Conservation (phyloP, 2,113 vertebrate species). For the Otus sunia region DNA sequence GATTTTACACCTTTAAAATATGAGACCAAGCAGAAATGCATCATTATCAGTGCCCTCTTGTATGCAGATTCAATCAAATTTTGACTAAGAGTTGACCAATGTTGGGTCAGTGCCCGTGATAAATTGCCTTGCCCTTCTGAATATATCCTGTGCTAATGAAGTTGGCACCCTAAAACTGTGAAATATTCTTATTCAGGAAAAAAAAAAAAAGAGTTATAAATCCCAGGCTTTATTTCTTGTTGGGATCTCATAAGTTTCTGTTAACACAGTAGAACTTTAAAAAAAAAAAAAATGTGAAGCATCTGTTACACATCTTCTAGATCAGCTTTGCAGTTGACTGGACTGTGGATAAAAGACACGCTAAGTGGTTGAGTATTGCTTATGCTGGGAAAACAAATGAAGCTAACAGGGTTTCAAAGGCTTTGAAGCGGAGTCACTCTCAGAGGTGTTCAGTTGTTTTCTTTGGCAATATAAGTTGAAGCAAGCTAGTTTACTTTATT, state of each 20-base stretch:
- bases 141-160: neutral
- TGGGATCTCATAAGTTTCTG: neutral
- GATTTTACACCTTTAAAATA: neutral
- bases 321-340: slow-evolving; percentile 52
- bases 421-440: slow-evolving; percentile 47
- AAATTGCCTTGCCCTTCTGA: neutral
- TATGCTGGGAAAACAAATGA: slow-evolving; percentile 61
- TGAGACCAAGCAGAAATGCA: neutral
- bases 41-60: neutral
- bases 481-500: slow-evolving; percentile 56
- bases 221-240: neutral
- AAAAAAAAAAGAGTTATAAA: neutral
- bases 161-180: neutral
- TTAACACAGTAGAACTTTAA: neutral
- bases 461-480: slow-evolving; percentile 50
- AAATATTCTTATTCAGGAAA: neutral
- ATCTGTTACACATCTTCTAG: slow-evolving; percentile 58
- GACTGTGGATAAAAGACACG: slow-evolving; percentile 32
- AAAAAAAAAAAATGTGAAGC: neutral
- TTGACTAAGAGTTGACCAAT: neutral
- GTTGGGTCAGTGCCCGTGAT: rapidly evolving
- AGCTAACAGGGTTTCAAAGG: slow-evolving; percentile 54
- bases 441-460: slow-evolving; percentile 59
- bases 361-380: slow-evolving; percentile 60
- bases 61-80: neutral